phyloP scores from a whole-genome alignment of 2,113 vertebrate species.

The Gulo gulo region DNA sequence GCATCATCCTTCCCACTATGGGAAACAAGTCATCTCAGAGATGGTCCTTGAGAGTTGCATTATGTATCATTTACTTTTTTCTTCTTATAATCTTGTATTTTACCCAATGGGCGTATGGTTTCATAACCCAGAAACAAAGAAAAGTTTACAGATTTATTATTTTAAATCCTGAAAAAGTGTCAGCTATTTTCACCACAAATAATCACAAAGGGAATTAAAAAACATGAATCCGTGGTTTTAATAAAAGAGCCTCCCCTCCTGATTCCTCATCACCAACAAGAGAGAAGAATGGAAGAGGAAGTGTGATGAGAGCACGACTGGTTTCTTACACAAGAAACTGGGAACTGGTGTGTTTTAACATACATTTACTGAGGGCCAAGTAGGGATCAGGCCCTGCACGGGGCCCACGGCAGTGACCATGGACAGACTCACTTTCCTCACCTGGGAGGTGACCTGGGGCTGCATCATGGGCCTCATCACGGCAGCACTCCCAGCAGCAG shows the following conservation, averaged over 20 bases:
- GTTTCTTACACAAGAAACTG: not conserved
- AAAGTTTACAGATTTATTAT: not conserved
- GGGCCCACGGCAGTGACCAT: rapidly evolving
- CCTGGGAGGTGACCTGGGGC: slow-evolving; percentile 87
- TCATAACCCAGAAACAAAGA: not conserved
- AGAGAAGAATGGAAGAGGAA: not conserved
- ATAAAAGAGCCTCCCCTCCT: not conserved
- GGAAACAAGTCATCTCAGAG: not conserved
- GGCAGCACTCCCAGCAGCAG: slow-evolving; percentile 82
- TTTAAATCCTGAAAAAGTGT: slow-evolving; percentile 24
- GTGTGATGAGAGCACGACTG: not conserved
- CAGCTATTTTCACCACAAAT: not conserved
- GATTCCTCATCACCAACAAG: not conserved
- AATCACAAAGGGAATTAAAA: not conserved
- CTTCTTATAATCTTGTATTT: not conserved
- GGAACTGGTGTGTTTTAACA: not conserved
- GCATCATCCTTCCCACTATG: not conserved
- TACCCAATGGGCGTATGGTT: not conserved
- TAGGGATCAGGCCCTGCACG: not conserved
- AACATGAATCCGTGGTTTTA: not conserved
- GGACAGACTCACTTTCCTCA: slow-evolving; percentile 44
- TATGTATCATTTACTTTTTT: not conserved
- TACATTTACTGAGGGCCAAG: not conserved
- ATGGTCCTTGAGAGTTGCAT: not conserved
- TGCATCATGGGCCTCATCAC: slow-evolving; percentile 91